Conservation (phyloP, 1,140 invertebrate species). For the Lordiphosa mommai region DNA sequence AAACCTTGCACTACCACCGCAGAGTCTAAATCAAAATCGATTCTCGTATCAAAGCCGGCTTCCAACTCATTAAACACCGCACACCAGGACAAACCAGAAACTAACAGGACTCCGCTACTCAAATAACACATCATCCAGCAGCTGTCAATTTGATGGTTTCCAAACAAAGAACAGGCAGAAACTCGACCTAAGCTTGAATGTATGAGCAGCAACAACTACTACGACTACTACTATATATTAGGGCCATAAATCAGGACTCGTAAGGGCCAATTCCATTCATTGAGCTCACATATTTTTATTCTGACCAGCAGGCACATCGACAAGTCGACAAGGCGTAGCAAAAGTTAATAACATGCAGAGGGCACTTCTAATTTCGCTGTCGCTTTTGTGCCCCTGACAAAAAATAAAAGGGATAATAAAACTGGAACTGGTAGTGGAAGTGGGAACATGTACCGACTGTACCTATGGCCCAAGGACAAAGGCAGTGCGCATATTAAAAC, state of each 20-base stretch:
- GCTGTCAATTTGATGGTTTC: slow-evolving; percentile 40
- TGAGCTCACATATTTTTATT: slow-evolving; percentile 29
- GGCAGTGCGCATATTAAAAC: slow-evolving; percentile 70
- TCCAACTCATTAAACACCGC: slow-evolving; percentile 37
- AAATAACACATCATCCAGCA: slow-evolving; percentile 16
- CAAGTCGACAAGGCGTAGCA: slow-evolving; percentile 59
- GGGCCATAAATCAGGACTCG: slow-evolving; percentile 51
- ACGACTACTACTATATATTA: slow-evolving; percentile 7
- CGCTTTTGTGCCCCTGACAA: not conserved
- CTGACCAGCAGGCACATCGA: slow-evolving; percentile 22
- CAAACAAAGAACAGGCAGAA: slow-evolving; percentile 7
- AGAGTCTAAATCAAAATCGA: no score
- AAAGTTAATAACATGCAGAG: slow-evolving; percentile 66
- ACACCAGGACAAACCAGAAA: slow-evolving; percentile 12
- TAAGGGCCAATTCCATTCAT: slow-evolving; percentile 8
- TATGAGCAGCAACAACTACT: no score
- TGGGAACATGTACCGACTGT: slow-evolving; percentile 61
- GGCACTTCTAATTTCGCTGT: slow-evolving; percentile 3
- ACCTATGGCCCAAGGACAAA: slow-evolving; percentile 33
- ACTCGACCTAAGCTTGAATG: slow-evolving; percentile 4
- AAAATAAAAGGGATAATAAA: slow-evolving; percentile 33
- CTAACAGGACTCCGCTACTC: slow-evolving; percentile 8
- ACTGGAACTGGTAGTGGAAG: slow-evolving; percentile 27
- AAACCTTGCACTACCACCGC: no score
- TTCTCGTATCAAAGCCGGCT: slow-evolving; percentile 20